Conservation (phyloP, 2,113 vertebrate genomes). For the Semnopithecus entellus region DNA sequence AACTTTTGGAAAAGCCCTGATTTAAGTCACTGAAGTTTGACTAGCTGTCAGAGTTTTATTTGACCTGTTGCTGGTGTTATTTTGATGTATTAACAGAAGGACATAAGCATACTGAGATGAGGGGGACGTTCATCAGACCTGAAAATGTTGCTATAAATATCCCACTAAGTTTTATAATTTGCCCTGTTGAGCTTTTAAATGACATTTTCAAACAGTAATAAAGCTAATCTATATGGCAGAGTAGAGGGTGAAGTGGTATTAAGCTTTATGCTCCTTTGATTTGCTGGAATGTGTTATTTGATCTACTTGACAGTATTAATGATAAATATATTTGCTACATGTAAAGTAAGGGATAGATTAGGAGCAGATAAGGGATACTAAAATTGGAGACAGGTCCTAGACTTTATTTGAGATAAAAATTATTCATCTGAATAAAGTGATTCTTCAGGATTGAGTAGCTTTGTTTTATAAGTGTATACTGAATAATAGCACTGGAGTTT, state of each 20-base stretch:
- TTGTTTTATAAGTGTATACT: neutral
- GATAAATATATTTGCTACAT: neutral
- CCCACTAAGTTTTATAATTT: neutral
- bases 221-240: neutral
- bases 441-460: neutral
- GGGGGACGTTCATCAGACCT: neutral
- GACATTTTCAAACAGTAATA: neutral
- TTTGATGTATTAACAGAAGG: neutral
- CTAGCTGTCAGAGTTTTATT: neutral
- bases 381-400: neutral
- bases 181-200: neutral
- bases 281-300: neutral
- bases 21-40: neutral
- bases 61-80: neutral
- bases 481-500: neutral
- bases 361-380: accelerated
- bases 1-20: neutral
- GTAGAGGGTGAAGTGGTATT: neutral
- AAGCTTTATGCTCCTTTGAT: neutral
- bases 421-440: neutral
- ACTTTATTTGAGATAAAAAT: neutral
- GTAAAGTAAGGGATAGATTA: neutral
- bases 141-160: neutral
- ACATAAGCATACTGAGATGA: neutral
- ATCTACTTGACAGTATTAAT: neutral